Conservation (phyloP, 2,888 invertebrate genomes). For the Panopea generosa region DNA sequence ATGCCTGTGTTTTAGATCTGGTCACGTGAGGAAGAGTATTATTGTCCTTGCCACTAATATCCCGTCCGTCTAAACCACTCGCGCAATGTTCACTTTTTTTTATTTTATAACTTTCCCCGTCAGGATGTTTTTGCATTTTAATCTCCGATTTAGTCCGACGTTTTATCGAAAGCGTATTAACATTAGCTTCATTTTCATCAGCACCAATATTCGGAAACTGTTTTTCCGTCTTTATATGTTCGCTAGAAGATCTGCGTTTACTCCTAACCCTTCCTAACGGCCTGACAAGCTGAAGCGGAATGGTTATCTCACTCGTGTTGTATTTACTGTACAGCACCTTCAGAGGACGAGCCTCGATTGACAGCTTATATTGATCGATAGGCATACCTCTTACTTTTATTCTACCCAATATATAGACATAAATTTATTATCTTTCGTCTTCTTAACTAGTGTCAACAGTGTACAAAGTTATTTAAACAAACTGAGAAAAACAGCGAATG, state of each 20-base stretch:
- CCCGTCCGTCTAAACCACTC: neutral
- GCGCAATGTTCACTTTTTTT: conserved; percentile 10
- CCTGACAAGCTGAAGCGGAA: conserved; percentile 34
- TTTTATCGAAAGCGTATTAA: neutral
- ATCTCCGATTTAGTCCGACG: conserved; percentile 1
- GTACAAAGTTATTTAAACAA: neutral
- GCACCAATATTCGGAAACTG: no score
- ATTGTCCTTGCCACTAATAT: neutral
- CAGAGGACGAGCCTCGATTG: conserved; percentile 60
- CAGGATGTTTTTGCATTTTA: neutral
- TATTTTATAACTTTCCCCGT: no score
- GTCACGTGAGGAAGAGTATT: conserved; percentile 18
- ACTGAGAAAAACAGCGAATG: neutral
- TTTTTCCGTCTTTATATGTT: neutral
- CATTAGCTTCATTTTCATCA: conserved; percentile 6
- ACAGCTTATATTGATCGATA: conserved; percentile 52
- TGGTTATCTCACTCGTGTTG: conserved; percentile 27
- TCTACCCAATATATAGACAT: neutral
- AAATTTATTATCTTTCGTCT: neutral
- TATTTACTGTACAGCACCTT: conserved; percentile 52
- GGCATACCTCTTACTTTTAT: conserved; percentile 10
- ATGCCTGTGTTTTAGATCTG: conserved; percentile 50
- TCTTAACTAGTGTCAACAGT: neutral
- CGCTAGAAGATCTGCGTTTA: conserved; percentile 22
- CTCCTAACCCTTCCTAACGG: conserved; percentile 55